These are phyloP conservation scores for Scolopax bukidnonensis DNA, from an alignment of 2,797 vertebrate species.

Conservation along the genomic window DNA sequence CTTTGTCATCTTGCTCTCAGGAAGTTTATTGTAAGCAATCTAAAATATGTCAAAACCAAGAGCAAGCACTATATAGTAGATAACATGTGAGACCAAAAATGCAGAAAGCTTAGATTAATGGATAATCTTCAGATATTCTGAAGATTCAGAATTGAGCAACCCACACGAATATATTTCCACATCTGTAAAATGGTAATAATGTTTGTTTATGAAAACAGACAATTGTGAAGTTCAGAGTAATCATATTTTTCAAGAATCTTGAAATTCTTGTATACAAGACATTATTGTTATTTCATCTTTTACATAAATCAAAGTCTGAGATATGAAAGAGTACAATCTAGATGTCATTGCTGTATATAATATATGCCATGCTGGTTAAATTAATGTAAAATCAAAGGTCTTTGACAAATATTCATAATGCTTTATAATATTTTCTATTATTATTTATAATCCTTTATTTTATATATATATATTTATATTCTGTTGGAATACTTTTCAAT, in stretches of 20 bases:
- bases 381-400: background rate
- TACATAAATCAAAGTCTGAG: background rate
- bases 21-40: background rate
- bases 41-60: background rate
- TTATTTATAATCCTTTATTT: too few species aligned
- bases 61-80: background rate
- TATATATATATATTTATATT: background rate
- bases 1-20: background rate
- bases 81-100: background rate
- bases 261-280: background rate
- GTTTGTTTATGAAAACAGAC: background rate
- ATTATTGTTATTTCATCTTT: background rate
- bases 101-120: background rate
- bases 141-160: background rate
- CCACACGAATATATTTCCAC: background rate
- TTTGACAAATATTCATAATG: background rate
- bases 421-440: too few species aligned
- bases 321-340: background rate
- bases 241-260: background rate
- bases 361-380: background rate
- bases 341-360: background rate
- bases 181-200: background rate
- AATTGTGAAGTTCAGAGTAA: background rate
- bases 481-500: background rate
- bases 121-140: background rate